Conservation (phyloP, 2,888 invertebrate species). For the Apocheima hispidaria region DNA sequence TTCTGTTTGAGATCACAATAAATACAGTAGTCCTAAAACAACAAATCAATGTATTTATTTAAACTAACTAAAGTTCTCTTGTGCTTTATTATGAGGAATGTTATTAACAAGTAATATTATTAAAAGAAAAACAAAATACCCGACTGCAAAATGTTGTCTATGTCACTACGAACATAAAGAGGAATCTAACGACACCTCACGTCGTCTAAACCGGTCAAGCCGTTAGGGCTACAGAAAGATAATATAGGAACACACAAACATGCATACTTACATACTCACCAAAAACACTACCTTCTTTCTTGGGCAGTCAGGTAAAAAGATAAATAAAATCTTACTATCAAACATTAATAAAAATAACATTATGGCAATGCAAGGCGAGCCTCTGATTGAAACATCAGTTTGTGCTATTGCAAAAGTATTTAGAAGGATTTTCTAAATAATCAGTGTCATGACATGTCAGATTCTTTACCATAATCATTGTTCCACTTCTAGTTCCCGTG, state of each 20-base stretch:
- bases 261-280: too few species aligned
- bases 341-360: slow-evolving; percentile 5
- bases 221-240: too few species aligned
- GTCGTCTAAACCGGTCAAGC: too few species aligned
- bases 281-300: too few species aligned
- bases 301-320: too few species aligned
- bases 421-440: slow-evolving; percentile 2
- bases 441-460: slow-evolving; percentile 2
- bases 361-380: slow-evolving; percentile 27
- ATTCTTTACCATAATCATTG: slow-evolving; percentile 20
- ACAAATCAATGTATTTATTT: slow-evolving; percentile 39
- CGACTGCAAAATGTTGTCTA: too few species aligned
- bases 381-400: slow-evolving; percentile 14
- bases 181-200: too few species aligned
- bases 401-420: slow-evolving; percentile 16
- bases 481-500: slow-evolving; percentile 28
- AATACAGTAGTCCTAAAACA: slow-evolving; percentile 46
- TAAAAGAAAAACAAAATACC: too few species aligned
- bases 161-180: too few species aligned
- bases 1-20: slow-evolving; percentile 62
- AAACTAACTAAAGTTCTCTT: slow-evolving; percentile 41
- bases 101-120: too few species aligned
- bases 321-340: slow-evolving; percentile 20
- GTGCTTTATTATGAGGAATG: slow-evolving; percentile 50
- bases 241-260: too few species aligned